phyloP scores from a whole-genome alignment of 2,113 vertebrate genomes.

The Nyctibius bracteatus region DNA sequence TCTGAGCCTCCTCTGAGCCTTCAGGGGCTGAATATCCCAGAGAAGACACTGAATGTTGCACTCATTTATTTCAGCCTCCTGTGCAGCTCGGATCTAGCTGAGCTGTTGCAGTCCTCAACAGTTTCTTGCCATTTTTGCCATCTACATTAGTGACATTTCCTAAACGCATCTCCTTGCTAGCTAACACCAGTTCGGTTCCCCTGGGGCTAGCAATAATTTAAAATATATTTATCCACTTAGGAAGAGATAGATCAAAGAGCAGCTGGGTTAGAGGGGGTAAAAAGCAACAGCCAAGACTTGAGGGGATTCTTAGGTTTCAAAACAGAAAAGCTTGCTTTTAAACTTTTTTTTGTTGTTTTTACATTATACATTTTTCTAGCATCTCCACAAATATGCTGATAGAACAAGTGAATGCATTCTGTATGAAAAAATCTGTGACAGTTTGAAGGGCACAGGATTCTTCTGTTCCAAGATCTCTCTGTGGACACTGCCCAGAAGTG shows the following conservation, averaged over 20 bases:
- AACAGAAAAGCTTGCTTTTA: conserved; percentile 11
- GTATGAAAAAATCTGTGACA: background rate
- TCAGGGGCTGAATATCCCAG: background rate
- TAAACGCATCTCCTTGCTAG: background rate
- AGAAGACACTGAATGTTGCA: background rate
- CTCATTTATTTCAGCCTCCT: background rate
- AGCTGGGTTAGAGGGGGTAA: background rate
- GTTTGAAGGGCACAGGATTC: conserved; percentile 18
- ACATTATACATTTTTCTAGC: background rate
- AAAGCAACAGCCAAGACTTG: background rate
- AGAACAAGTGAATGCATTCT: conserved; percentile 26
- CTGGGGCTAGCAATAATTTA: conserved; percentile 34
- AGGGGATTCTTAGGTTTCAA: conserved; percentile 18
- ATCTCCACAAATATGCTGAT: conserved; percentile 17
- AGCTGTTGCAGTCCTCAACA: background rate
- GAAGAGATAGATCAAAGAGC: conserved; percentile 16
- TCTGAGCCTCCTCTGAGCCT: too few relatives aligned
- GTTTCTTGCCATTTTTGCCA: background rate
- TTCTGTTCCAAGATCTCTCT: conserved; percentile 47
- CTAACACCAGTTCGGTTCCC: background rate
- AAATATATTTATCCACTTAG: conserved; percentile 54
- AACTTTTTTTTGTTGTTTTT: background rate
- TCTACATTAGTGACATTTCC: background rate
- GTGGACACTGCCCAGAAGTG: conserved; percentile 50
- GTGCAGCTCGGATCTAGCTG: background rate